Conservation (phyloP, 2,113 vertebrate species). For the Oncorhynchus nerka region DNA sequence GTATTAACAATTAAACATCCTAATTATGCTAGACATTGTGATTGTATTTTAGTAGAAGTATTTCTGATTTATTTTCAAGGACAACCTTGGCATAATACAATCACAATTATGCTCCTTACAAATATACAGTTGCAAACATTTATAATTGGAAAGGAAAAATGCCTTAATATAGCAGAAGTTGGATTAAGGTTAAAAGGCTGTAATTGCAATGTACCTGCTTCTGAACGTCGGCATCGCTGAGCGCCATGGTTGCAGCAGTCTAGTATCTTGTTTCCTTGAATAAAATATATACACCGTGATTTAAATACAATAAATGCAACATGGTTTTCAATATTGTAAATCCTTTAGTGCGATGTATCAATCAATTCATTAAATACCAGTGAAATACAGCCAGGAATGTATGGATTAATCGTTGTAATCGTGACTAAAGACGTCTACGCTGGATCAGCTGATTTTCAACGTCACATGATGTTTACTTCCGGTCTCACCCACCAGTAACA, state of each 20-base stretch:
- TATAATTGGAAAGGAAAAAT: too few species aligned
- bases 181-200: conserved; percentile 27
- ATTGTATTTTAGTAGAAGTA: too few species aligned
- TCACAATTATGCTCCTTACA: too few species aligned
- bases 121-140: too few species aligned
- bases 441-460: conserved; percentile 70
- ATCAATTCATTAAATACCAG: conserved; percentile 36
- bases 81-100: too few species aligned
- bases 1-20: neutral
- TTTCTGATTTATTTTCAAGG: too few species aligned
- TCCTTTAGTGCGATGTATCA: accelerated
- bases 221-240: conserved; percentile 97
- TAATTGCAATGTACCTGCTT: conserved; percentile 83
- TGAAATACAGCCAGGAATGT: conserved; percentile 22
- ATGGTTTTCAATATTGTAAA: neutral
- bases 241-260: conserved; percentile 80
- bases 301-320: neutral
- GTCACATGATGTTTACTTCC: conserved; percentile 74
- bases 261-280: conserved; percentile 42
- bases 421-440: conserved; percentile 67
- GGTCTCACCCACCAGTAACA: conserved; percentile 3
- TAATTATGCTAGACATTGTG: too few species aligned
- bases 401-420: conserved; percentile 59
- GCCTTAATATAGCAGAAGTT: neutral
- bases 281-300: conserved; percentile 3